These are phyloP conservation scores for Tringa solitaria DNA, from an alignment of 2,113 vertebrate genomes.

Conservation along the genomic window DNA sequence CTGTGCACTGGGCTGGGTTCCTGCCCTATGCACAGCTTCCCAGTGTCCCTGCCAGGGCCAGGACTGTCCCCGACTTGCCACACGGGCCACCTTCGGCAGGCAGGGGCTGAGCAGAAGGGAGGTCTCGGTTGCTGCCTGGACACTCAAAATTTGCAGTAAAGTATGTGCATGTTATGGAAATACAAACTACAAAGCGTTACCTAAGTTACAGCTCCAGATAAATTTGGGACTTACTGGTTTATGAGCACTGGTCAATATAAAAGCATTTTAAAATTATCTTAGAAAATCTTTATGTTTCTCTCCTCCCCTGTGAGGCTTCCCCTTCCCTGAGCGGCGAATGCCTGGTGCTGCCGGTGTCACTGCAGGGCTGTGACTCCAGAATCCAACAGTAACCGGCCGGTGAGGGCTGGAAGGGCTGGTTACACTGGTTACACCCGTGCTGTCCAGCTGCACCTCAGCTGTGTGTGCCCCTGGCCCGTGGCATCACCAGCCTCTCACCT, in stretches of 20 bases:
- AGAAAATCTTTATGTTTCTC: background rate
- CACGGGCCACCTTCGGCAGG: accelerated
- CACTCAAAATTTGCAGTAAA: background rate
- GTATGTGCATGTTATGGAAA: background rate
- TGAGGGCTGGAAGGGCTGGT: background rate
- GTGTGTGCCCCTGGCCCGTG: background rate
- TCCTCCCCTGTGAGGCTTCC: background rate
- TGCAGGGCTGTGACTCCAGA: background rate
- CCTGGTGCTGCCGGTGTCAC: background rate
- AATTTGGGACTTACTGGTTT: background rate
- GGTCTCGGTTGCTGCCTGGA: background rate
- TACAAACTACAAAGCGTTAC: background rate
- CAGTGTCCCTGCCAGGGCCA: accelerated
- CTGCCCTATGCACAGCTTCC: background rate
- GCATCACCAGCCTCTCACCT: background rate
- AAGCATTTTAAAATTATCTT: background rate
- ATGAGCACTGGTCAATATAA: background rate
- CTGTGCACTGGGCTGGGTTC: accelerated
- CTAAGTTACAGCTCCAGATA: background rate
- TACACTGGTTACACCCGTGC: background rate
- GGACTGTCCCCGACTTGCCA: accelerated
- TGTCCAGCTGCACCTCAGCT: background rate
- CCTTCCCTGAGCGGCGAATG: background rate
- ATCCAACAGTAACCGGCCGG: background rate
- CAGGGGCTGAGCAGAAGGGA: too few species aligned